These are phyloP conservation scores for Zaprionus inermis DNA, from an alignment of 1,140 invertebrate species.

Conservation along the genomic window DNA sequence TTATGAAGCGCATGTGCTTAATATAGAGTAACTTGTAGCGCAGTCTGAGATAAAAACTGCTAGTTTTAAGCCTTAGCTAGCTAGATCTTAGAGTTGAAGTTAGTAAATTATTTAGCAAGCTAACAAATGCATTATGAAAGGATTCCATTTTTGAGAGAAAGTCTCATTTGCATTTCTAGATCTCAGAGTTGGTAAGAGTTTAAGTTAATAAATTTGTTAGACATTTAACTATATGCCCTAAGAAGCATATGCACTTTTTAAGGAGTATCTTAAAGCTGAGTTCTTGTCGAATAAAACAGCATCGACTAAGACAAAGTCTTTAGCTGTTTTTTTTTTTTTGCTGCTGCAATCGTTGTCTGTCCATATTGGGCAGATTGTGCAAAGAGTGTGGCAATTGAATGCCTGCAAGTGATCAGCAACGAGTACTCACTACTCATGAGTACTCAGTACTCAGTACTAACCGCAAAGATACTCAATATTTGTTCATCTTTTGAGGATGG, in stretches of 20 bases:
- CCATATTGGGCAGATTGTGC: conserved; percentile 60
- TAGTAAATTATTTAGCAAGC: too few relatives aligned
- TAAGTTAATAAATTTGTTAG: background rate
- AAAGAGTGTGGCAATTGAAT: conserved; percentile 50
- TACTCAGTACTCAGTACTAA: conserved; percentile 13
- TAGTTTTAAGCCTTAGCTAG: too few relatives aligned
- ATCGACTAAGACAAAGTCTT: conserved; percentile 2
- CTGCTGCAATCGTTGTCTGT: conserved; percentile 20
- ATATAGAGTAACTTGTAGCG: conserved; percentile 1
- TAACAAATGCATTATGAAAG: too few relatives aligned
- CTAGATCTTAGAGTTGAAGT: background rate
- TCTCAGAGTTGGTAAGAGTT: background rate
- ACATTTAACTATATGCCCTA: background rate
- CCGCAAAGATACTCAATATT: conserved; percentile 13
- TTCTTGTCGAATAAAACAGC: conserved; percentile 13
- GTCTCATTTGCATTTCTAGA: too few relatives aligned
- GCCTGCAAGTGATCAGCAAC: conserved; percentile 47
- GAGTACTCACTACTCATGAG: conserved; percentile 13
- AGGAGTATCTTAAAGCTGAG: conserved; percentile 10
- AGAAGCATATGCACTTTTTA: background rate
- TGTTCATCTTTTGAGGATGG: conserved; percentile 42
- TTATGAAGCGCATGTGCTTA: background rate
- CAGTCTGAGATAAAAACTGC: background rate
- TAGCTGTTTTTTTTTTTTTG: conserved; percentile 25
- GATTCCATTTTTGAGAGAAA: too few relatives aligned